These are phyloP conservation scores for Choreutis nemorana DNA, from an alignment of 2,888 invertebrate genomes.

Conservation along the genomic window DNA sequence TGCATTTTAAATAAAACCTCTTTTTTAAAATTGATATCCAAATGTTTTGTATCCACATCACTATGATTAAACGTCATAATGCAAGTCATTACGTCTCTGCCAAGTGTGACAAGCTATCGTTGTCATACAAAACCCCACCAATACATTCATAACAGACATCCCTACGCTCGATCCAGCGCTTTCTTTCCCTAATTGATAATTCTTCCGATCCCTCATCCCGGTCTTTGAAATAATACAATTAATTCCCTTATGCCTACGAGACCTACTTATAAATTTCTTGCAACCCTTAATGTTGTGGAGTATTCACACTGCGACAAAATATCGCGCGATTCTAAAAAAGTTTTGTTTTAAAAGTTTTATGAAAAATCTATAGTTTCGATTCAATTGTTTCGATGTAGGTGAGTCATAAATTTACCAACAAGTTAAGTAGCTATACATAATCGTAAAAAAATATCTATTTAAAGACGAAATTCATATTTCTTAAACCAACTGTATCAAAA, in stretches of 20 bases:
- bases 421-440: background rate
- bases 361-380: background rate
- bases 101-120: too few relatives aligned
- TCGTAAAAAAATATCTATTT: background rate
- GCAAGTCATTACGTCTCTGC: too few relatives aligned
- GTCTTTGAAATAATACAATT: constrained; percentile 60
- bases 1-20: too few relatives aligned
- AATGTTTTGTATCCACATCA: too few relatives aligned
- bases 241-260: constrained; percentile 50
- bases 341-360: background rate
- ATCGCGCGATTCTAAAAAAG: too few relatives aligned
- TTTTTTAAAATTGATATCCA: too few relatives aligned
- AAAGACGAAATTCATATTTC: background rate
- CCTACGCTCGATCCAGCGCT: constrained; percentile 20
- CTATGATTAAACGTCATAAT: too few relatives aligned
- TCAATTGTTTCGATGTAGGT: background rate
- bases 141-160: too few relatives aligned
- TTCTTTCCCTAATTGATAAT: constrained; percentile 64
- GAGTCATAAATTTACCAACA: too few relatives aligned
- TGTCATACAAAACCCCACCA: too few relatives aligned
- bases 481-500: too few relatives aligned
- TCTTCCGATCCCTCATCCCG: constrained; percentile 56
- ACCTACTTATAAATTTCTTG: constrained; percentile 52
- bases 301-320: constrained; percentile 20
- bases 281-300: constrained; percentile 32